These are phyloP conservation scores for Sphaerophoria taeniata DNA, from an alignment of 2,888 invertebrate genomes.

Conservation along the genomic window DNA sequence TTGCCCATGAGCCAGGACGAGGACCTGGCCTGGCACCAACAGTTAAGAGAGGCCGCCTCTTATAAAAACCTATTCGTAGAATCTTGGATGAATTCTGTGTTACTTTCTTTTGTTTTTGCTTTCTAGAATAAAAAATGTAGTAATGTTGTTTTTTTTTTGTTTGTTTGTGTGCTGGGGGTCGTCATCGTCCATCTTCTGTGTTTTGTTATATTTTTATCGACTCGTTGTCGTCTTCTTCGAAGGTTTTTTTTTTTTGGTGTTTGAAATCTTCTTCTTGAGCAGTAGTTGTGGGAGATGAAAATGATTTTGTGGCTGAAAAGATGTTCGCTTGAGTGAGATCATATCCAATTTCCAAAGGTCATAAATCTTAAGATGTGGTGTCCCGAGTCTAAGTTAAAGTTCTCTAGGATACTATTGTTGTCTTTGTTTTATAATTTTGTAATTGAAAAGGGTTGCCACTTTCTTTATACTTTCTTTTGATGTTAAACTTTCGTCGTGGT, in stretches of 20 bases:
- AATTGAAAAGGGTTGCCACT: neutral
- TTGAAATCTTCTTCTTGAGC: neutral
- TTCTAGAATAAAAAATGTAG: neutral
- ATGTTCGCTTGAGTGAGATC: slow-evolving; percentile 64
- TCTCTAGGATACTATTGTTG: neutral
- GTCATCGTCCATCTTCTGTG: slow-evolving; percentile 21
- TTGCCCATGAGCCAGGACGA: slow-evolving; percentile 25
- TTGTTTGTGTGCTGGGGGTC: neutral
- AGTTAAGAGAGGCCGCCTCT: neutral
- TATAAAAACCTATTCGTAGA: neutral
- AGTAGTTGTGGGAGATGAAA: slow-evolving; percentile 25
- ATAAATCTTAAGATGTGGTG: slow-evolving; percentile 58
- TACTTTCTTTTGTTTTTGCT: slow-evolving; percentile 12
- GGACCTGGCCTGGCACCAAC: too few species aligned
- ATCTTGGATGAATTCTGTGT: too few species aligned
- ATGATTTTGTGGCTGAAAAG: slow-evolving; percentile 61
- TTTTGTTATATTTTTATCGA: slow-evolving; percentile 52
- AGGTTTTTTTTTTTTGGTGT: neutral
- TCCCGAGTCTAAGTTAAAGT: slow-evolving; percentile 22
- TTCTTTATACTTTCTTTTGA: too few species aligned
- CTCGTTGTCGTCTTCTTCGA: neutral
- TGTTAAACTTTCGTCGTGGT: too few species aligned
- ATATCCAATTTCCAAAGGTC: slow-evolving; percentile 69
- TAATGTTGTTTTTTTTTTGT: neutral
- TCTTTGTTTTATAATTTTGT: neutral